Base-by-base conservation (phyloP, 1,140 invertebrate species). In the Zelostemma sp. region DNA sequence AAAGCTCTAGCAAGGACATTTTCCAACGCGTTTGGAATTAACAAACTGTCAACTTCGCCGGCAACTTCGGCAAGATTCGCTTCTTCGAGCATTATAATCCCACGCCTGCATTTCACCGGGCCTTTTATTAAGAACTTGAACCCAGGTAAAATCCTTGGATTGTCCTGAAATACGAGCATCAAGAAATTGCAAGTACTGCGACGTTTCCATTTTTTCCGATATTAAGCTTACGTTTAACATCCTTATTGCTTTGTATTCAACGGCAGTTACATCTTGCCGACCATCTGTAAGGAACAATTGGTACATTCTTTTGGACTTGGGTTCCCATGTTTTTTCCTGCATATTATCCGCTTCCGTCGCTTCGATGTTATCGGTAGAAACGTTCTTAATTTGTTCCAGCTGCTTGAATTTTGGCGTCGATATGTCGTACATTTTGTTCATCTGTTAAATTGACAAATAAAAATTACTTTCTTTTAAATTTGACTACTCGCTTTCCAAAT, bases 231-330 rank as follows among this genome's bases (percentile, higher is more conserved):
- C 83, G 72, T 86, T 88, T 6, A 95, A 80, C 59, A 85, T 83
- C 47, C 83, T 77, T 68, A 94, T 90, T 0, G 88, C 86, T 69
- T 85, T 88, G 74, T 93, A 91, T 80, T 95, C 94, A 78, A 95
- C 91, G 0, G 88, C 94, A 53, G 85, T 83, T 18, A 95, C 73
- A 67, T 89, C 84, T 74, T 91, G 90, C 1, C 88, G 83, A 9
- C 93, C 94, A 88, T 95, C 93, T 15, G 93, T 94, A 51, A 95
- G 80, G 46, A 87, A 88, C 31, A 95, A 77, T 78, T 92, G 89
- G 57, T 94, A 85, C 88, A 93, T 91, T 75, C 92, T 82, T 63
- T 88, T 89, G 4, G 79, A 72, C 15, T 74, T 82, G 28, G 74
- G 70, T 43, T 84, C 74, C 74, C 80, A 84, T 12, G 63, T 56